Conservation (phyloP, 2,113 vertebrate genomes). For the Rhombomys opimus region DNA sequence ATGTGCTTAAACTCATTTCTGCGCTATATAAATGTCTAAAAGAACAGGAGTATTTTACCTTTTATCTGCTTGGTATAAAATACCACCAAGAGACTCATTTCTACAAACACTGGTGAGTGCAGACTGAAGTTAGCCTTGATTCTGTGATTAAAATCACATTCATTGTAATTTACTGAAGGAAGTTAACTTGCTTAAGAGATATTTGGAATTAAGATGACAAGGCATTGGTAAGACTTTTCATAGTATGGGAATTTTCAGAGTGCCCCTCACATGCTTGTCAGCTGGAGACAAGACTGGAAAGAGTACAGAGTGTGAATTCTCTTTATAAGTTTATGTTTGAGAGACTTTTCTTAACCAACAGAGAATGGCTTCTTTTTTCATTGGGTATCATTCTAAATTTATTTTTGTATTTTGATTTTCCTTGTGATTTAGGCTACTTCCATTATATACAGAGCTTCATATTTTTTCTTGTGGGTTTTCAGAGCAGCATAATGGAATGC, state of each 20-base stretch:
- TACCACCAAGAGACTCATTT: constrained; percentile 29
- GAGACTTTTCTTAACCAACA: background rate
- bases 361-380: constrained; percentile 8
- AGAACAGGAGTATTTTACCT: background rate
- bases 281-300: constrained; percentile 29
- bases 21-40: constrained; percentile 9
- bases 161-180: background rate
- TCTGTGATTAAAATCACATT: constrained; percentile 16
- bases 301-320: background rate
- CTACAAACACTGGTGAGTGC: background rate
- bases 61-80: constrained; percentile 21
- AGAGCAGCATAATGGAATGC: background rate
- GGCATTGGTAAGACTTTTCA: constrained; percentile 29
- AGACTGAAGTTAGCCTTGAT: constrained; percentile 16
- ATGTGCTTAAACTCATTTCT: constrained; percentile 33
- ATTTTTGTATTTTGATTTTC: constrained; percentile 34
- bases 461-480: background rate
- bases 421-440: background rate
- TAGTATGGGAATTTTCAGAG: background rate
- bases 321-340: constrained; percentile 36
- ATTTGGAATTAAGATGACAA: constrained; percentile 5
- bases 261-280: background rate
- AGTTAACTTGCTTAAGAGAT: constrained; percentile 2
- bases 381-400: background rate
- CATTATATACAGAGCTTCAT: background rate